A percentile compares a stretch with the other conserved stretches of the same genome.
Evolutionary conservation across 2,888 invertebrate species (phyloP).

Genomic region (Tenthredo amoena): DNA sequence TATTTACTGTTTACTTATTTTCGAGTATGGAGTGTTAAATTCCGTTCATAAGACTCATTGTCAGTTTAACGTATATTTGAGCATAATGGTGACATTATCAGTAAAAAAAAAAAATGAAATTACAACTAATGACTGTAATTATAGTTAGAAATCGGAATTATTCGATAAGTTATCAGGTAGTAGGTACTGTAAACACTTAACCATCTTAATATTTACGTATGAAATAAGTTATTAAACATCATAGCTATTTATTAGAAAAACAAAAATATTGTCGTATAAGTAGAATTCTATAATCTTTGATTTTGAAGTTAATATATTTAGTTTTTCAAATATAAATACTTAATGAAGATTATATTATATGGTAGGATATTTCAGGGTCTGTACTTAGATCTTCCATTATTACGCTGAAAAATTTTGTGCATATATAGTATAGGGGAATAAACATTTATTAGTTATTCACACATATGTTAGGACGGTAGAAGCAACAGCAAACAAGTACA

Average conservation of each 20-base stretch:
- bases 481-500: neutral
- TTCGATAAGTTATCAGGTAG: slow-evolving; percentile 36
- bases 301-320: slow-evolving; percentile 27
- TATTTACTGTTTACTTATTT: slow-evolving; percentile 27
- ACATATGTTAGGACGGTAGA: neutral
- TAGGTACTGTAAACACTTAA: slow-evolving; percentile 39
- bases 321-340: slow-evolving; percentile 39
- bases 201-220: slow-evolving; percentile 23
- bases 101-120: slow-evolving; percentile 18
- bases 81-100: slow-evolving; percentile 21
- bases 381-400: slow-evolving; percentile 52
- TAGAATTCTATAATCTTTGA: slow-evolving; percentile 23
- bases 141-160: slow-evolving; percentile 28
- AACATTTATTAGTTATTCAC: slow-evolving; percentile 1
- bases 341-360: slow-evolving; percentile 14
- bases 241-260: slow-evolving; percentile 38
- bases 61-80: slow-evolving; percentile 3
- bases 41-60: slow-evolving; percentile 9
- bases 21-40: neutral
- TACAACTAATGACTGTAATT: slow-evolving; percentile 41
- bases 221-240: slow-evolving; percentile 44
- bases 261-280: slow-evolving; percentile 17
- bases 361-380: slow-evolving; percentile 51
- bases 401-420: slow-evolving; percentile 38
- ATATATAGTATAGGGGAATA: slow-evolving; percentile 48